phyloP scores from a whole-genome alignment of 1,140 invertebrate genomes.

The Heliconius eleuchia region DNA sequence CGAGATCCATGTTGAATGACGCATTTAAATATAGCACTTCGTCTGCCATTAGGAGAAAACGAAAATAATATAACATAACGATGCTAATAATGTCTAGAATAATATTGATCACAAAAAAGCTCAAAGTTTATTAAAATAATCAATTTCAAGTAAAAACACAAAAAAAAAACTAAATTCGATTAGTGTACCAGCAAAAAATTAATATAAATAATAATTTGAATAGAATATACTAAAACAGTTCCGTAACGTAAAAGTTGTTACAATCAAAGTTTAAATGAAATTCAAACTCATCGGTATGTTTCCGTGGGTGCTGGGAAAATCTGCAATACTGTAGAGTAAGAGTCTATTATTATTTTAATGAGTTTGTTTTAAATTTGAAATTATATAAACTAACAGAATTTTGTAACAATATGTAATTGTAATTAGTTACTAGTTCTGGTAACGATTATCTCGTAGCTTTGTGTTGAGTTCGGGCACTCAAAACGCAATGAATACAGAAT shows the following conservation, averaged over 20 bases:
- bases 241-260: slow-evolving; percentile 16
- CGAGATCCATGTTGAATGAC: no score
- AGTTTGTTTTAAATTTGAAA: slow-evolving; percentile 21
- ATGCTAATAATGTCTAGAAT: no score
- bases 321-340: slow-evolving; percentile 21
- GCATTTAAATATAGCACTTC: no score
- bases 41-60: no score
- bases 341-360: slow-evolving; percentile 27
- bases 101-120: no score
- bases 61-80: no score
- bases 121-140: background rate
- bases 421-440: background rate
- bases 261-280: slow-evolving; percentile 32
- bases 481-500: no score
- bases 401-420: background rate
- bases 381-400: background rate
- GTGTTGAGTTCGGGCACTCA: no score
- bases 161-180: background rate
- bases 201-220: slow-evolving; percentile 1
- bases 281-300: slow-evolving; percentile 25
- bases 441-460: no score
- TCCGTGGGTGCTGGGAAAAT: slow-evolving; percentile 19
- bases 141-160: background rate
- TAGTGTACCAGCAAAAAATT: background rate
- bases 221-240: slow-evolving; percentile 5